Base-by-base conservation (phyloP, 2,797 vertebrate species). In the Galaxias olidus region DNA sequence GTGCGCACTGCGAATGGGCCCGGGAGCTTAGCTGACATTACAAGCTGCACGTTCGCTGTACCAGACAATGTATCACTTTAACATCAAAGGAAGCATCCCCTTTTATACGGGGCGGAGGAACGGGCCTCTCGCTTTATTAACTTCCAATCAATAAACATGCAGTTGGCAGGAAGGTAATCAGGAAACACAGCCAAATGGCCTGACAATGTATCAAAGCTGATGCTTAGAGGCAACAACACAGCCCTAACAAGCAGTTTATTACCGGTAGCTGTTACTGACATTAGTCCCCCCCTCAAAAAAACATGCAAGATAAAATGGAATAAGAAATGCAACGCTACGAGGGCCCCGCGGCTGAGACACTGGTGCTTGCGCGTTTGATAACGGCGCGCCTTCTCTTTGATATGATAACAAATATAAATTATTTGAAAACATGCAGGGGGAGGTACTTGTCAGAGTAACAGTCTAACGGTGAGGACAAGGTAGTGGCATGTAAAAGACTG, bases 321-420 rank as follows among this genome's bases (percentile, higher is more conserved):
- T 97, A 94, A 95, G 94, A 92, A 95, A 97, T 95, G 93, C 88
- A 89, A 91, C 89, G 91, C 89, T 92, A 91, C 92, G 94, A 92
- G 92, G 91, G 91, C 92, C 94, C 94, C 91, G 92, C 88, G 94
- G 95, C 94, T 73, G 89, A 91, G 86, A 92, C 93, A 86, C 93
- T 89, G 93, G 92, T 90, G 89, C 92, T 90, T 90, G 87, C 88
- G 85, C 88, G 93, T 96, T 96, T 94, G 95, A 90, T 95, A 96
- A 94, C 94, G 83, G 86, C 92, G 93, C 88, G 91, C 89, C 93
- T 96, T 92, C 92, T 77, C 95, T 98, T 97, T 98, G 95, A 98
- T 95, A 96, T 95, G 95, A 96, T 96, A 96, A 96, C 94, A 98
- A 97, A 98, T 94, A 96, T 94, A 96, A 97, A 97, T 95, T 96